phyloP scores from a whole-genome alignment of 1,140 invertebrate genomes.

The Megathymus violae region DNA sequence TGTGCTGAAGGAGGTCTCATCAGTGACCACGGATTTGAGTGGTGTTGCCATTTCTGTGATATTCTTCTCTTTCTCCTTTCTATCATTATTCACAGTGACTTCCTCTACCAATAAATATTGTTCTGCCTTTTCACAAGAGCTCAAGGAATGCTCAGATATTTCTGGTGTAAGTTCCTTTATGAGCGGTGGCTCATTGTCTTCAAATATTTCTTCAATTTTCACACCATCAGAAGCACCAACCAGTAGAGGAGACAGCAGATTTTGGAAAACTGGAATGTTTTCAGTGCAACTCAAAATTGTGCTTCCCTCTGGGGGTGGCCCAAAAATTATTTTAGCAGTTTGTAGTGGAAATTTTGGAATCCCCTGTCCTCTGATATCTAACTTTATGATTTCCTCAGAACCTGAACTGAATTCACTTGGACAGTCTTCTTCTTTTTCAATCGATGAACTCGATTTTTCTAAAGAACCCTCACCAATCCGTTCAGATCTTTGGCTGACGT shows the following conservation, averaged over 20 bases:
- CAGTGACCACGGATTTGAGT: slow-evolving; percentile 66
- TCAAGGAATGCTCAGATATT: slow-evolving; percentile 35
- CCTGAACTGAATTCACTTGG: slow-evolving; percentile 53
- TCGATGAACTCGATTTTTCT: slow-evolving; percentile 43
- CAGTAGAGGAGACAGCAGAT: slow-evolving; percentile 68
- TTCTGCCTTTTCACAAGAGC: slow-evolving; percentile 63
- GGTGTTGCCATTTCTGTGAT: slow-evolving; percentile 47
- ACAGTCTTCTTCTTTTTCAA: slow-evolving; percentile 44
- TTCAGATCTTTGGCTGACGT: slow-evolving; percentile 45
- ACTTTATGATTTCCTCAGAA: slow-evolving; percentile 79
- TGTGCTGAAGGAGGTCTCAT: slow-evolving; percentile 76
- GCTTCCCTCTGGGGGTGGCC: slow-evolving; percentile 65
- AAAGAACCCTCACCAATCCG: slow-evolving; percentile 36
- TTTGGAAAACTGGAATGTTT: slow-evolving; percentile 62
- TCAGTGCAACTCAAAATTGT: slow-evolving; percentile 56
- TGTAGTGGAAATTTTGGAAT: slow-evolving; percentile 64
- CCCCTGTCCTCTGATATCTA: slow-evolving; percentile 78
- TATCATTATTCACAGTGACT: slow-evolving; percentile 67
- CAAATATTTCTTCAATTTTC: slow-evolving; percentile 65
- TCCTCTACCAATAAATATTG: slow-evolving; percentile 78
- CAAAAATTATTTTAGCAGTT: slow-evolving; percentile 74
- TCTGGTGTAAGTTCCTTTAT: slow-evolving; percentile 37
- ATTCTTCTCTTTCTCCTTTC: slow-evolving; percentile 58
- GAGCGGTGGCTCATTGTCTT: slow-evolving; percentile 37
- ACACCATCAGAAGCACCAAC: slow-evolving; percentile 57